phyloP scores from a whole-genome alignment of 2,888 invertebrate species.

The Bedellia somnulentella region DNA sequence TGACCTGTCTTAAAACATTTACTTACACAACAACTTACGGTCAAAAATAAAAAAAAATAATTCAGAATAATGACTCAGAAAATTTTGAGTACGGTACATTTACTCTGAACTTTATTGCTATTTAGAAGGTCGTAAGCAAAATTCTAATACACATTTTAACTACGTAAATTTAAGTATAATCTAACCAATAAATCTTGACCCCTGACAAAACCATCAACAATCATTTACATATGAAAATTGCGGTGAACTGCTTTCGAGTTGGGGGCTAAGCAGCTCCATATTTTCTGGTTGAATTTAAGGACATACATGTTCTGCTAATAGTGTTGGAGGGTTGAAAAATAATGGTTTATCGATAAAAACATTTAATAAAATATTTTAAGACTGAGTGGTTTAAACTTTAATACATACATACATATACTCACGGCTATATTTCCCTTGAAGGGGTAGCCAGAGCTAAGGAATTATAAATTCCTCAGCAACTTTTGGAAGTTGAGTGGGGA shows the following conservation, averaged over 20 bases:
- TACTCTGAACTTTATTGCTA: too few species aligned
- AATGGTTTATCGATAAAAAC: too few species aligned
- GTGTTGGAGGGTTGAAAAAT: background rate
- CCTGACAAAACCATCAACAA: constrained; percentile 4
- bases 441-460: too few species aligned
- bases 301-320: background rate
- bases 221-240: constrained; percentile 5
- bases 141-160: background rate
- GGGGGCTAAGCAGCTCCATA: background rate
- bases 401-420: too few species aligned
- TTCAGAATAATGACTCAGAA: background rate
- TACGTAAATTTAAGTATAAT: constrained; percentile 1
- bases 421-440: too few species aligned
- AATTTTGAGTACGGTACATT: background rate
- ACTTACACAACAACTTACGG: too few species aligned
- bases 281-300: background rate
- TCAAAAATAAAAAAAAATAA: too few species aligned
- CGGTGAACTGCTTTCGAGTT: background rate
- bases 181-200: constrained; percentile 4
- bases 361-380: too few species aligned
- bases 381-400: too few species aligned
- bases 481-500: too few species aligned
- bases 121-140: constrained; percentile 1
- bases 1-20: too few species aligned
- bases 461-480: too few species aligned